Percentiles rank a stretch among this genome's conserved stretches.
Evolutionary conservation across 2,888 invertebrate species (phyloP).

Genomic region (Byasa hedistus): DNA sequence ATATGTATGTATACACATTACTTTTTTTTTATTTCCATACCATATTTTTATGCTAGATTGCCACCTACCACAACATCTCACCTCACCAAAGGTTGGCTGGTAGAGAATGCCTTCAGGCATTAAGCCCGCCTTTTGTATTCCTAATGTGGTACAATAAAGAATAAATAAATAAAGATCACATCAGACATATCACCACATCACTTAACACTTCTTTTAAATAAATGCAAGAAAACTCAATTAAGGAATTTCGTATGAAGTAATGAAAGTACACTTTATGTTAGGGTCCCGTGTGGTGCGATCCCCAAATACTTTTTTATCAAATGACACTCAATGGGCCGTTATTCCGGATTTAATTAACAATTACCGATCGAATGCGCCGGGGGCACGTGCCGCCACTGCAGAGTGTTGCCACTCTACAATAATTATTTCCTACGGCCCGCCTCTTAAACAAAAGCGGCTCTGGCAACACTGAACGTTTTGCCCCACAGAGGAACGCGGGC

Average conservation of each 20-base stretch:
- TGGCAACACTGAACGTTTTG: conserved; percentile 61
- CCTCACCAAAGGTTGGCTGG: too few species aligned
- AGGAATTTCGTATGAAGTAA: not conserved
- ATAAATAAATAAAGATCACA: too few species aligned
- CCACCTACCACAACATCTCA: too few species aligned
- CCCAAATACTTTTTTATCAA: conserved; percentile 20
- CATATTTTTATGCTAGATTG: too few species aligned
- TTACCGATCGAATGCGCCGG: conserved; percentile 35
- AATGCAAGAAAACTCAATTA: not conserved
- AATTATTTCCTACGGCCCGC: conserved; percentile 74
- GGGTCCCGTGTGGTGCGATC: not conserved
- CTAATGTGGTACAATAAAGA: too few species aligned
- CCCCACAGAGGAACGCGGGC: conserved; percentile 40
- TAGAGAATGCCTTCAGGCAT: too few species aligned
- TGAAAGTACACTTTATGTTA: not conserved
- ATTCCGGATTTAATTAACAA: conserved; percentile 44
- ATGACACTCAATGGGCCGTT: conserved; percentile 26
- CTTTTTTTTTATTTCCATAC: too few species aligned
- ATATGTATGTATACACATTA: too few species aligned
- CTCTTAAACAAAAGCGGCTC: conserved; percentile 54
- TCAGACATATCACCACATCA: too few species aligned
- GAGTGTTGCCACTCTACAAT: conserved; percentile 71
- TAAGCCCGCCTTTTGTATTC: too few species aligned
- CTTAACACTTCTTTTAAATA: too few species aligned
- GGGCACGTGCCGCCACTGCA: conserved; percentile 40